Percentiles rank a stretch among this genome's conserved stretches.
phyloP scores from a whole-genome alignment of 2,113 vertebrate species.

The Stercorarius parasiticus region DNA sequence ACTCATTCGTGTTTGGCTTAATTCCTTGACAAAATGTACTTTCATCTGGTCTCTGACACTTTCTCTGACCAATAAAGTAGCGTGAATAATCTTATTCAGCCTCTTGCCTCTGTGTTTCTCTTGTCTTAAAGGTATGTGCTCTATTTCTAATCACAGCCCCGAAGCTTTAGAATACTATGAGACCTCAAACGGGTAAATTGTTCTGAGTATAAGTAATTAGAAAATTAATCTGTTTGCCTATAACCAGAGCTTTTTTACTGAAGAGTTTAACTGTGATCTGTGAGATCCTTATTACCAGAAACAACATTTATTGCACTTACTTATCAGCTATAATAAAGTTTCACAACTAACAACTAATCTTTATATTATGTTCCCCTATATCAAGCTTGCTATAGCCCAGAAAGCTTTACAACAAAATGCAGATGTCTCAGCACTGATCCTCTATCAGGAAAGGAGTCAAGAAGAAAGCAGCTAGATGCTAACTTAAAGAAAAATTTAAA shows the following conservation, averaged over 20 bases:
- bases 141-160: neutral
- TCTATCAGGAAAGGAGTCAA: neutral
- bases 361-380: neutral
- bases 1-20: neutral
- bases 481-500: neutral
- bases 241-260: neutral
- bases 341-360: neutral
- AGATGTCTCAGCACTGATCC: neutral
- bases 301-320: neutral
- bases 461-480: neutral
- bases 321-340: neutral
- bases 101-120: neutral
- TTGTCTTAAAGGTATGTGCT: neutral
- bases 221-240: neutral
- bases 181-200: neutral
- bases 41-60: neutral
- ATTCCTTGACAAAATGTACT: neutral
- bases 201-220: neutral
- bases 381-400: neutral
- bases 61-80: neutral
- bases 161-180: neutral
- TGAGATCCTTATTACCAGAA: neutral
- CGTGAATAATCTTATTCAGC: neutral
- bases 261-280: neutral
- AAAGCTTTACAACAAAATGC: neutral